Evolutionary conservation across 2,888 invertebrate genomes (phyloP), one percentile per base, ranked within the genome.

Genomic region (Yponomeuta sedellus): DNA sequence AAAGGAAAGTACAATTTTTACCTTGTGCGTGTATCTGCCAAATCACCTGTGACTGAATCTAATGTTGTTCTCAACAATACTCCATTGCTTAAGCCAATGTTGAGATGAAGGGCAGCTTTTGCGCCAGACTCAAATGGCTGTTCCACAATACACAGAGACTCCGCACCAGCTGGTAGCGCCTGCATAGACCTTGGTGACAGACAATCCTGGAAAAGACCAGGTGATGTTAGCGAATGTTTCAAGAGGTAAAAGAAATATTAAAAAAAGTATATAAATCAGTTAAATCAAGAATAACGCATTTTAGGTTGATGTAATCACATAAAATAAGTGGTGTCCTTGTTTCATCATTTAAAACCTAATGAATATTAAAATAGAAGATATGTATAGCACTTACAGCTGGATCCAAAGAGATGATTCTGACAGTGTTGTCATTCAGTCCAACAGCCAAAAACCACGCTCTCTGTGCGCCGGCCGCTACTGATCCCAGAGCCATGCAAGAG

Each of bases 71-170:
- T 92, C 66, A 99, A 88, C 68, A 99, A 86, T 39, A 98, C 98
- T 66, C 99, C 99, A 86, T 99, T 99, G 90, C 98, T 98, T 28
- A 99, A 91, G 1, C 99, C 99, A 81, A 99, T 99, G 80, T 99
- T 99, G 39, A 99, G 92, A 86, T 98, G 98, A 22, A 99, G 92
- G 40, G 95, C 94, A 69, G 93, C 93, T 67, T 93, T 93, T 0
- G 94, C 93, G 62, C 97, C 96, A 58, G 94, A 92, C 71, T 94
- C 93, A 70, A 93, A 92, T 25, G 94, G 94, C 72, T 92, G 92
- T 88, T 99, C 99, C 1, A 99, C 98, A 71, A 99, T 97, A 81
- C 99, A 98, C 10, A 99, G 92, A 0, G 99, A 98, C 85, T 99
- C 99, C 0, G 99, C 97, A 20, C 97, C 96, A 0, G 98, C 98